Percentiles rank a stretch among this genome's conserved stretches.
phyloP scores from a whole-genome alignment of 2,113 vertebrate species.

The Odocoileus virginianus region DNA sequence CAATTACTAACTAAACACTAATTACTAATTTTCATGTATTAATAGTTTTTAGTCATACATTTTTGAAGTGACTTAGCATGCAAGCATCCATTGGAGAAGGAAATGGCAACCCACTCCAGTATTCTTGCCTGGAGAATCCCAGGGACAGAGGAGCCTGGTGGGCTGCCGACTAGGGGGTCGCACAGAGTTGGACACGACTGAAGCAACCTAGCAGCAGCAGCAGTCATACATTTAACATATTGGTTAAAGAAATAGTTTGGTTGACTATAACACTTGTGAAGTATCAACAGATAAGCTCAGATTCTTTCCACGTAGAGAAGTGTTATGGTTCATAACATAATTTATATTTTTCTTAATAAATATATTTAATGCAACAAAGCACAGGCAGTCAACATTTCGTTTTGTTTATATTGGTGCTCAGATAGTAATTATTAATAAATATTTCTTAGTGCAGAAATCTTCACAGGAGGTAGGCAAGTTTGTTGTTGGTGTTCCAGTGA shows the following conservation, averaged over 20 bases:
- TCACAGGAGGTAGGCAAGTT: neutral
- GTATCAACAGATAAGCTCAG: neutral
- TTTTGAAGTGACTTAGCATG: neutral
- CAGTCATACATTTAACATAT: neutral
- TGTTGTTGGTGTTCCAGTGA: neutral
- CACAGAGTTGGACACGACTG: neutral
- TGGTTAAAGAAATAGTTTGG: neutral
- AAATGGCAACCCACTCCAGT: neutral
- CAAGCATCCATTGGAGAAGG: neutral
- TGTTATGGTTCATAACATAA: neutral
- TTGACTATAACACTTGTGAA: neutral
- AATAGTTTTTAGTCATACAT: neutral
- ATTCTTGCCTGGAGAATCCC: neutral
- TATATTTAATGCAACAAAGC: constrained; percentile 3
- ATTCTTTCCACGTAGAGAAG: neutral
- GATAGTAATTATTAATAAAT: constrained; percentile 26
- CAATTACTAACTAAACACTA: neutral
- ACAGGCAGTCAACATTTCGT: neutral
- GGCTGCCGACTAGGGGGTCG: neutral
- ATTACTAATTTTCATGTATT: neutral
- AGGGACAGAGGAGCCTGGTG: neutral
- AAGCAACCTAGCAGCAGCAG: neutral
- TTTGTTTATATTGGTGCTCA: neutral
- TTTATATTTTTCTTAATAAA: constrained; percentile 28
- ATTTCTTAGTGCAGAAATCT: neutral